These are phyloP conservation scores for Leptothorax acervorum DNA, from an alignment of 2,888 invertebrate genomes.

Conservation along the genomic window DNA sequence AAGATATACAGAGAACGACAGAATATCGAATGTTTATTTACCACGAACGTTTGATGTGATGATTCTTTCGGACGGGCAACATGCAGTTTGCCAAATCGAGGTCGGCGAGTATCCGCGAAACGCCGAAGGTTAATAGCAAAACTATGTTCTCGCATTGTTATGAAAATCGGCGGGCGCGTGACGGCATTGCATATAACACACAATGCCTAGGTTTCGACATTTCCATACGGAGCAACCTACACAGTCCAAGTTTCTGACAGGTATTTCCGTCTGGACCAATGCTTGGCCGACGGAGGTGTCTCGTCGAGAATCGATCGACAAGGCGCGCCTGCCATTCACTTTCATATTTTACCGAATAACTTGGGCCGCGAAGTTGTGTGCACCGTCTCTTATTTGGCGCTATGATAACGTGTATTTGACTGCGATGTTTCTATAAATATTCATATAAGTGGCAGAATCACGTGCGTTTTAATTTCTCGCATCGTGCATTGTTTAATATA, in stretches of 20 bases:
- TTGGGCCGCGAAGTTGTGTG: background rate
- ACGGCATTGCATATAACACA: background rate
- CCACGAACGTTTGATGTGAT: background rate
- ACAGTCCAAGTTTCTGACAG: conserved; percentile 51
- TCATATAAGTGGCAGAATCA: background rate
- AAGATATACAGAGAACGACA: background rate
- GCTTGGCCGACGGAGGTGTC: conserved; percentile 42
- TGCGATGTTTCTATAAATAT: background rate
- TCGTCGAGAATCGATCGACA: conserved; percentile 57
- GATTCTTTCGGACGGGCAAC: background rate
- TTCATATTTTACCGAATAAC: conserved; percentile 26
- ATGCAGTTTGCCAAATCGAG: background rate
- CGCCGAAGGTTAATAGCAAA: conserved; percentile 40
- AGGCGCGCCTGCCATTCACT: conserved; percentile 46
- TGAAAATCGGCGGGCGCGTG: conserved; percentile 28
- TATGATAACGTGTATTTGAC: background rate
- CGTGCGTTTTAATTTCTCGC: background rate
- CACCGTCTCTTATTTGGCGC: background rate
- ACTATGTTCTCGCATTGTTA: conserved; percentile 46
- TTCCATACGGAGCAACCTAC: conserved; percentile 53
- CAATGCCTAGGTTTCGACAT: conserved; percentile 58
- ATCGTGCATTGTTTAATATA: too few species aligned
- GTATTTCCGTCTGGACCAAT: conserved; percentile 53
- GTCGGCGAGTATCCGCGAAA: background rate
- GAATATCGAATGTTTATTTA: background rate